A percentile compares a stretch with the other conserved stretches of the same genome.
phyloP scores from a whole-genome alignment of 2,888 invertebrate species.

The Limnephilus lunatus region DNA sequence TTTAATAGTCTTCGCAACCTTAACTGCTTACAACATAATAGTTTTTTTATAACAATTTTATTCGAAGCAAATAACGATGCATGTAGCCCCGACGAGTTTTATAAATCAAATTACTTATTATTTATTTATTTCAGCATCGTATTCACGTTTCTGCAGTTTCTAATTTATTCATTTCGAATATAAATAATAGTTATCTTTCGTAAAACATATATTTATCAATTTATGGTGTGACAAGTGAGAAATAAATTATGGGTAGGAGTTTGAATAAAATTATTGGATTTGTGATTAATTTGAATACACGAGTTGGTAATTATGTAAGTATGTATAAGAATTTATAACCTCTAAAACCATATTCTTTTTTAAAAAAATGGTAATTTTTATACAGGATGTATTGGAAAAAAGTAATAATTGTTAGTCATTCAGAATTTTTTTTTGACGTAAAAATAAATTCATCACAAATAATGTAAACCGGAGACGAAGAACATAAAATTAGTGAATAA shows the following conservation, averaged over 20 bases:
- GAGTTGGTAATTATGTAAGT: neutral
- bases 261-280: neutral
- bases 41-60: too few relatives aligned
- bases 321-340: neutral
- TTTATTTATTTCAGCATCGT: neutral
- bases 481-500: neutral
- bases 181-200: neutral
- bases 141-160: neutral
- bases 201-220: neutral
- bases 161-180: neutral
- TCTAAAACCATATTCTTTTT: neutral
- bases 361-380: neutral
- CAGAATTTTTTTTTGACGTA: too few relatives aligned
- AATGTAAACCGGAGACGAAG: too few relatives aligned
- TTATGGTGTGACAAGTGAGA: constrained; percentile 24
- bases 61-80: neutral
- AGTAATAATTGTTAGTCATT: too few relatives aligned
- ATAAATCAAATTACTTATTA: neutral
- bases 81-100: neutral
- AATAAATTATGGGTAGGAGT: neutral
- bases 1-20: too few relatives aligned
- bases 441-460: too few relatives aligned
- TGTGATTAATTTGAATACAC: neutral
- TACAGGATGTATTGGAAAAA: too few relatives aligned
- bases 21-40: too few relatives aligned